These are phyloP conservation scores for Mythimna lalbum DNA, from an alignment of 2,888 invertebrate genomes.

Conservation along the genomic window DNA sequence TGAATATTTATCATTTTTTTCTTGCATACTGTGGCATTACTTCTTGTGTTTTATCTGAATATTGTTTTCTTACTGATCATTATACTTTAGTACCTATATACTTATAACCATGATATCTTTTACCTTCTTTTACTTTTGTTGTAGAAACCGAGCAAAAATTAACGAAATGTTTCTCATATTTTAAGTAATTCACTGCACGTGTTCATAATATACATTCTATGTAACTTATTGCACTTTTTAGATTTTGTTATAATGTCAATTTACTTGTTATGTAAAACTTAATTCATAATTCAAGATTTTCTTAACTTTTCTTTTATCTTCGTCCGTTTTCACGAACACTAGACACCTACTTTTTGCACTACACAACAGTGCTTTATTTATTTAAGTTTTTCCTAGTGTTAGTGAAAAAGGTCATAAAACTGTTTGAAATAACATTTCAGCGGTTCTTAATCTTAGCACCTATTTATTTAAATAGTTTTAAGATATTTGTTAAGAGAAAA, in stretches of 20 bases:
- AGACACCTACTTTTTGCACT: no score
- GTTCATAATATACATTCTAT: not conserved
- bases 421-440: constrained; percentile 2
- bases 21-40: not conserved
- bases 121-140: no score
- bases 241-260: constrained; percentile 36
- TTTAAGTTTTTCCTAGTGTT: not conserved
- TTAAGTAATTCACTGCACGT: constrained; percentile 8
- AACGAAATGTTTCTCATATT: not conserved
- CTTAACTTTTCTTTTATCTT: no score
- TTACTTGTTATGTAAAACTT: not conserved
- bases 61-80: not conserved
- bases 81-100: no score
- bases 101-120: no score
- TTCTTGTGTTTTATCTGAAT: not conserved
- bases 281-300: not conserved
- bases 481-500: constrained; percentile 51
- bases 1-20: not conserved
- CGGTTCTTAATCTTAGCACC: constrained; percentile 44
- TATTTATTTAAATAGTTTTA: constrained; percentile 55
- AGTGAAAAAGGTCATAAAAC: not conserved
- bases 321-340: no score
- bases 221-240: constrained; percentile 5
- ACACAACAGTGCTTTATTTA: no score
- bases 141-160: no score